These are phyloP conservation scores for Zeuzera pyrina DNA, from an alignment of 2,888 invertebrate species.

Conservation along the genomic window DNA sequence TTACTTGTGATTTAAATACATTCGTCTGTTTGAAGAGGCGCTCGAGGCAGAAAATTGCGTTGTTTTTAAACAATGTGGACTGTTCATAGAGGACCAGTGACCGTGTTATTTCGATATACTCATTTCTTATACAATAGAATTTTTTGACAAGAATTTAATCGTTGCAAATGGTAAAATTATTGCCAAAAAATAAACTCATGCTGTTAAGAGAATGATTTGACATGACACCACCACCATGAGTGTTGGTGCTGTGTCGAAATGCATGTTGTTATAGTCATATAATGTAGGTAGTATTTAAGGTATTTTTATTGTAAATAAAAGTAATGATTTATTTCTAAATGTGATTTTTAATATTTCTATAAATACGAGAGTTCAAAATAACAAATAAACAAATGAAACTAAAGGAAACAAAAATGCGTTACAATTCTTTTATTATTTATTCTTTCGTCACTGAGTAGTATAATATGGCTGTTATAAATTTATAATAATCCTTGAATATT, in stretches of 20 bases:
- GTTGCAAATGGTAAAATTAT: slow-evolving; percentile 24
- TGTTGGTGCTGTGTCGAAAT: slow-evolving; percentile 55
- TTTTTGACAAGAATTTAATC: slow-evolving; percentile 24
- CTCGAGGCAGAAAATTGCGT: slow-evolving; percentile 24
- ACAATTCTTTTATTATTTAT: too few relatives aligned
- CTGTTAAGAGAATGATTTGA: slow-evolving; percentile 40
- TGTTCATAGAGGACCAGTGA: slow-evolving; percentile 3
- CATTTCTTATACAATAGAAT: slow-evolving; percentile 1
- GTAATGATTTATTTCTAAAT: not conserved
- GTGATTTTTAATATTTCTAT: too few relatives aligned
- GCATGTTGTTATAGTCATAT: slow-evolving; percentile 52
- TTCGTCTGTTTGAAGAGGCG: slow-evolving; percentile 54
- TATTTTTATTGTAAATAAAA: slow-evolving; percentile 50
- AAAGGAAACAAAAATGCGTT: too few relatives aligned
- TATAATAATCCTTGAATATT: too few relatives aligned
- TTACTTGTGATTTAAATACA: not conserved
- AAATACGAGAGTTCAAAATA: too few relatives aligned
- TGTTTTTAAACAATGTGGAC: slow-evolving; percentile 6
- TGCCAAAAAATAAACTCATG: slow-evolving; percentile 44
- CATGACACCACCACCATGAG: slow-evolving; percentile 36
- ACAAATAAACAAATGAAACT: too few relatives aligned
- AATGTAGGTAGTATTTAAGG: slow-evolving; percentile 29
- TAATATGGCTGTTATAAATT: too few relatives aligned
- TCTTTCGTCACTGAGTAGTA: too few relatives aligned
- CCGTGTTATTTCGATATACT: not conserved